Evolutionary conservation across 2,113 vertebrate species (phyloP), one percentile per base, ranked within the genome.

Genomic region (Patagioenas fasciata): DNA sequence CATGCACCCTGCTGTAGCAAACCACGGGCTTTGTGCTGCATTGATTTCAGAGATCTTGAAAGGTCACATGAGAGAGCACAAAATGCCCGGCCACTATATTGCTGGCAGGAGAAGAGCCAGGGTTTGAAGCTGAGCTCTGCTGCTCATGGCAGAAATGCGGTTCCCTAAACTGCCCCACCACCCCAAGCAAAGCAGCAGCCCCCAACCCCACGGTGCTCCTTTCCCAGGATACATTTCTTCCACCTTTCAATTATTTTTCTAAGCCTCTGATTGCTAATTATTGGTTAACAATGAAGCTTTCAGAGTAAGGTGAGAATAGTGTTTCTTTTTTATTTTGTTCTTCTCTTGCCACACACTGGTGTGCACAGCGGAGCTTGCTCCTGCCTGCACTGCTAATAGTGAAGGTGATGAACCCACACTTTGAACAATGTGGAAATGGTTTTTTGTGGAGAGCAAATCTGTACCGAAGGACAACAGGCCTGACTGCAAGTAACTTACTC

Each of bases 171-270:
- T 7, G 6, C 8, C 1, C 44, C 4, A 0, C 15, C 34, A 7
- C 13, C 25, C 14, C 1, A 1, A 14, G 3, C 5, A 24, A 47
- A 47, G 50, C 34, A 64, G 32, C 34, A 80, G 64, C 50, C 29
- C 31, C 10, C 38, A 1, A 1, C 19, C 15, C n/a, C 31, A 8
- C 0, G 0, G 19, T 5, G 24, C 38, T 47, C 56, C 3, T 0
- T 32, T 26, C 50, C 50, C 38, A 13, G 24, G 13, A 23, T 14
- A 1, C 19, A 38, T 71, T 91, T 77, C 28, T 83, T 82, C 19
- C 66, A 47, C 23, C 32, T 80, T 57, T 47, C 36, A 11, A 4
- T 65, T 26, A 32, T 12, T 11, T 72, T 91, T 87, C 91, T 82
- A 78, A 75, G 9, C 38, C 53, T 47, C 5, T 32, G 56, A 62